Conservation (phyloP, 2,888 invertebrate genomes). For the Standfussiana lucernea region DNA sequence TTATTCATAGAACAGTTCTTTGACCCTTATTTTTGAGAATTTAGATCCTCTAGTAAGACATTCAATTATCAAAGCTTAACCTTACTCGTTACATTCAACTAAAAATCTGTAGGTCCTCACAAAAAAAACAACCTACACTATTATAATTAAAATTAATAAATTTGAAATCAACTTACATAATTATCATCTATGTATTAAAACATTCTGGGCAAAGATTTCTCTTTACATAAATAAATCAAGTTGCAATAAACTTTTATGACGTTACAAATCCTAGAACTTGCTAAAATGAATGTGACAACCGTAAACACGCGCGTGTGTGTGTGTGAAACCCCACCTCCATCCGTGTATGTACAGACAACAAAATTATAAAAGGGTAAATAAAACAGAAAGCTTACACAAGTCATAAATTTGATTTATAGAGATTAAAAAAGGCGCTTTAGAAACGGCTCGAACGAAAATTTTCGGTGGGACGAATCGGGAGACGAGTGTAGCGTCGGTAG, state of each 20-base stretch:
- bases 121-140: background rate
- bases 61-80: background rate
- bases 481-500: constrained; percentile 83
- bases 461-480: constrained; percentile 90
- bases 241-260: constrained; percentile 2
- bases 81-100: background rate
- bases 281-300: constrained; percentile 44
- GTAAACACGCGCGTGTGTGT: constrained; percentile 36
- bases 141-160: too few relatives aligned
- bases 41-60: background rate
- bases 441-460: constrained; percentile 90
- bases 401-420: constrained; percentile 91
- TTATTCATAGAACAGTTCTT: background rate
- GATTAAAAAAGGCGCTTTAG: constrained; percentile 91
- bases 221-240: background rate
- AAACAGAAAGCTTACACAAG: constrained; percentile 91
- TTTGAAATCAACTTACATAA: background rate
- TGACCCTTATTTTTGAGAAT: background rate
- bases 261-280: constrained; percentile 25
- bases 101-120: too few relatives aligned
- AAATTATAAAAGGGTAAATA: constrained; percentile 91
- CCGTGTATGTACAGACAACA: constrained; percentile 81
- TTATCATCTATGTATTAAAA: background rate
- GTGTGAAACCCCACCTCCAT: constrained; percentile 54
- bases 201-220: background rate